phyloP scores from a whole-genome alignment of 2,888 invertebrate species.

The Aphodius granarius region DNA sequence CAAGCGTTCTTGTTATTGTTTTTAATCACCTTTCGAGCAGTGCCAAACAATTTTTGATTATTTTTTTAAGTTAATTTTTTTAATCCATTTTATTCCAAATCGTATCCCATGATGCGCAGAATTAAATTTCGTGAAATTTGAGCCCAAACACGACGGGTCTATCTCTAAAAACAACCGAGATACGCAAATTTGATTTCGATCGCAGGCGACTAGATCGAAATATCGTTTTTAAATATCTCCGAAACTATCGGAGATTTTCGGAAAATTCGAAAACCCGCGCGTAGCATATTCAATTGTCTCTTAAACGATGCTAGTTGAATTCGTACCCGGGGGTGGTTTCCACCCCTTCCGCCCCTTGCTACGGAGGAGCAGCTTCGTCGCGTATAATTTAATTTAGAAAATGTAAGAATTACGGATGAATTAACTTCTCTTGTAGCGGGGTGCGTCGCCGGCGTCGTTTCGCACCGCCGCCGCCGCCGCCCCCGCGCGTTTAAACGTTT shows the following conservation, averaged over 20 bases:
- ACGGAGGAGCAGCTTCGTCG: slow-evolving; percentile 24
- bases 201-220: neutral
- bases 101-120: neutral
- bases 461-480: slow-evolving; percentile 11
- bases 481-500: slow-evolving; percentile 34
- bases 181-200: neutral
- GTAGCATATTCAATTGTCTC: neutral
- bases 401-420: slow-evolving; percentile 55
- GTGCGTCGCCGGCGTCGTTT: slow-evolving; percentile 8
- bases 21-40: neutral
- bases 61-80: neutral
- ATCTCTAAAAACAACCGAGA: neutral
- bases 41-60: neutral
- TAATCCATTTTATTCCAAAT: neutral
- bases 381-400: slow-evolving; percentile 45
- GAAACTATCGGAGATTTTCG: neutral
- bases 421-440: slow-evolving; percentile 29
- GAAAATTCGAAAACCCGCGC: neutral
- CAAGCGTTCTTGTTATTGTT: neutral
- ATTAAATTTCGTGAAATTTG: neutral
- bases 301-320: neutral
- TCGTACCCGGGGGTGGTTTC: neutral
- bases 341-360: neutral
- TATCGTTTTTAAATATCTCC: neutral
- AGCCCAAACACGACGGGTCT: neutral